These are phyloP conservation scores for Pseudolycoriella hygida DNA, from an alignment of 2,888 invertebrate species.

Conservation along the genomic window DNA sequence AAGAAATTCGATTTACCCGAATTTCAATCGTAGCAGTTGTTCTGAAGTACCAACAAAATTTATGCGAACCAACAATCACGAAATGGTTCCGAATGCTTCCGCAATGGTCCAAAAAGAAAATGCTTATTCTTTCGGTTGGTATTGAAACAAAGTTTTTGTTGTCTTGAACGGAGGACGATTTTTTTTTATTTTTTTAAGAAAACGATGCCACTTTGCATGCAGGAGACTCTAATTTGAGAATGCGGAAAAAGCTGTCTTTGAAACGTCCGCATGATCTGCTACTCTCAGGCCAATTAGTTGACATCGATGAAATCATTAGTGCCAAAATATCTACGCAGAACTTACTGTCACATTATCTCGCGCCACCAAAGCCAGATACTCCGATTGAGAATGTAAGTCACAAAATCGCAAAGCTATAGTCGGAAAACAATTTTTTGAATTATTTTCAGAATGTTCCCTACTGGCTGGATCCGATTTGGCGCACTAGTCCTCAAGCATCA, in stretches of 20 bases:
- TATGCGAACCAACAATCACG: no score
- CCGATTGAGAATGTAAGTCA: constrained; percentile 19
- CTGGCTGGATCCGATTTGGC: constrained; percentile 1
- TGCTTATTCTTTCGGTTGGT: no score
- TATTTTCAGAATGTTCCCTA: neutral
- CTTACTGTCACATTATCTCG: constrained; percentile 15
- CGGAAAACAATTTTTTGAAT: neutral
- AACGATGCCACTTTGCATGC: neutral
- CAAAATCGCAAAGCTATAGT: neutral
- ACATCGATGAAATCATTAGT: neutral
- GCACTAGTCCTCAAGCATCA: neutral
- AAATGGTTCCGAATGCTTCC: no score
- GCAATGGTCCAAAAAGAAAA: no score
- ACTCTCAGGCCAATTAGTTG: neutral
- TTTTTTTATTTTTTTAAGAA: neutral
- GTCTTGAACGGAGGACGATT: neutral
- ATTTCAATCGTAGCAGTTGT: no score
- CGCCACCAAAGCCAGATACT: constrained; percentile 24
- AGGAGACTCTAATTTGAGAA: neutral
- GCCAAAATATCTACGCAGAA: constrained; percentile 1
- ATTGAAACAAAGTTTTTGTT: neutral
- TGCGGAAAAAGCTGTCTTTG: neutral
- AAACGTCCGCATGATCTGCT: neutral
- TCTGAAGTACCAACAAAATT: no score
- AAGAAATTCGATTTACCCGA: no score